Conservation (phyloP, 2,113 vertebrate species). For the Hyperoodon ampullatus region DNA sequence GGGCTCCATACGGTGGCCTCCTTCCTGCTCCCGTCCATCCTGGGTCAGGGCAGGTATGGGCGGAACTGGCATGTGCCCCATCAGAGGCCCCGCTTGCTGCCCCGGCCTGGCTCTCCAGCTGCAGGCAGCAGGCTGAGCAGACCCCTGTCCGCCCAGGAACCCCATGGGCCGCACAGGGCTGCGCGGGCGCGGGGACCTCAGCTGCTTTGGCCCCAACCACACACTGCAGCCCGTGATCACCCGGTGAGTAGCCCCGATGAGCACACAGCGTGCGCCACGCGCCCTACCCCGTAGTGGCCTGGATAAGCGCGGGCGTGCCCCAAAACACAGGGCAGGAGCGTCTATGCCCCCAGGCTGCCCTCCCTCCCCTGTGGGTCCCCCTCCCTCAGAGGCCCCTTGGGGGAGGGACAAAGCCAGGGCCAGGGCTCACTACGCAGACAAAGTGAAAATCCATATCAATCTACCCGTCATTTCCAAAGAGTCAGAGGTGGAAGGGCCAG, state of each 20-base stretch:
- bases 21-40: neutral
- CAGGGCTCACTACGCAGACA: too few relatives aligned
- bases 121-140: rapidly evolving
- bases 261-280: rapidly evolving
- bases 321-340: neutral
- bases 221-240: conserved; percentile 90
- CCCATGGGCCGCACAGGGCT: conserved; percentile 94
- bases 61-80: rapidly evolving
- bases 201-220: conserved; percentile 91
- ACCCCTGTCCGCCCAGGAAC: conserved; percentile 86
- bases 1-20: neutral
- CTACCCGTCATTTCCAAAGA: rapidly evolving
- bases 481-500: too few relatives aligned
- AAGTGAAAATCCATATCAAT: rapidly evolving
- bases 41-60: neutral
- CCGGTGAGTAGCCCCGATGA: conserved; percentile 82
- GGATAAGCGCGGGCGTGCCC: rapidly evolving
- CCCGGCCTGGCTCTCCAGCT: rapidly evolving
- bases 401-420: neutral
- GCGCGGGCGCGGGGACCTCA: conserved; percentile 89
- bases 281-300: rapidly evolving
- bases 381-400: neutral
- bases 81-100: neutral
- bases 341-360: rapidly evolving
- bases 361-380: rapidly evolving